Conservation (phyloP, 2,797 vertebrate genomes). For the Kryptopterus vitreolus region DNA sequence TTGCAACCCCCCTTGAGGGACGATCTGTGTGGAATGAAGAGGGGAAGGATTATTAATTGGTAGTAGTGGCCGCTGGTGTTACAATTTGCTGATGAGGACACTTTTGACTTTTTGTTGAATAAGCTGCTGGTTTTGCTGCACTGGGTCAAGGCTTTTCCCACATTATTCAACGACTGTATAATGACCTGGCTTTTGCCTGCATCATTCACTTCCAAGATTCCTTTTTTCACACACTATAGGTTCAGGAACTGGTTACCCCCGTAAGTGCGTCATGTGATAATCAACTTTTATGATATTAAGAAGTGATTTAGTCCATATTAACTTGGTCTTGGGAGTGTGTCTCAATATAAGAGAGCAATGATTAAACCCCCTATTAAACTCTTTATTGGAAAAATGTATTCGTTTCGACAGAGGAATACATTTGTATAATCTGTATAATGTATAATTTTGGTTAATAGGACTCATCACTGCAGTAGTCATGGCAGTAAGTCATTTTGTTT, state of each 20-base stretch:
- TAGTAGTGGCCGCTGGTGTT: slow-evolving; percentile 71
- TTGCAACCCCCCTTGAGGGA: slow-evolving; percentile 24
- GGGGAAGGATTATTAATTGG: slow-evolving; percentile 78
- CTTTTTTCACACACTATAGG: slow-evolving; percentile 21
- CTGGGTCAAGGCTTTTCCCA: slow-evolving; percentile 59
- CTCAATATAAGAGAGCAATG: neutral
- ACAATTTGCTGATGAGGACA: slow-evolving; percentile 78
- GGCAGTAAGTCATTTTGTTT: neutral
- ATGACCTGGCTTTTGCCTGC: slow-evolving; percentile 47
- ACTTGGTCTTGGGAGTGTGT: neutral
- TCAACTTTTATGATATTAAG: neutral
- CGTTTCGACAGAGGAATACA: neutral
- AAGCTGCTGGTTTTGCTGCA: slow-evolving; percentile 69
- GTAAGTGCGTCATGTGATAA: slow-evolving; percentile 10
- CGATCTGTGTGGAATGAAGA: slow-evolving; percentile 55
- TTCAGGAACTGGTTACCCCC: slow-evolving; percentile 24
- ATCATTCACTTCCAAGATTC: slow-evolving; percentile 51
- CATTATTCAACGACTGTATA: slow-evolving; percentile 57
- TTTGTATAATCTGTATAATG: neutral
- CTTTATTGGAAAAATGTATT: neutral
- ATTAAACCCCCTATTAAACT: neutral
- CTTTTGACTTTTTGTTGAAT: slow-evolving; percentile 72
- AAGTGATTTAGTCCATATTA: neutral
- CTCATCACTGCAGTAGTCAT: neutral
- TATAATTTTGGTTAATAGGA: neutral